These are phyloP conservation scores for Sebastes schlegelii DNA, from an alignment of 2,113 vertebrate genomes.

Conservation along the genomic window DNA sequence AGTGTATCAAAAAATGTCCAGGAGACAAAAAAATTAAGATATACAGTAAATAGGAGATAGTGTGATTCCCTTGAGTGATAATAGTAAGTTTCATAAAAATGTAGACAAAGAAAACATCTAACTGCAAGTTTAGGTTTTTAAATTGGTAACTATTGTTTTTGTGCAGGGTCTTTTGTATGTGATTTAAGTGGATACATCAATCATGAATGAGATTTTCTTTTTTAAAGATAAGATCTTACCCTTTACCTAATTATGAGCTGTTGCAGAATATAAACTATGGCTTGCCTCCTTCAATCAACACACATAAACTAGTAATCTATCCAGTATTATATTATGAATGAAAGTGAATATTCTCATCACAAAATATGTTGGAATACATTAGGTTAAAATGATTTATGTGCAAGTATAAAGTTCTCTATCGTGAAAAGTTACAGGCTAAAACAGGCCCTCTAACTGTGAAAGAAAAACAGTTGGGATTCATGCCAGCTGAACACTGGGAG, in stretches of 20 bases:
- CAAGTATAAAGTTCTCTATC: not conserved
- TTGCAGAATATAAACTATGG: not conserved
- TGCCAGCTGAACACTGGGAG: constrained; percentile 39
- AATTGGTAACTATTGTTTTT: not conserved
- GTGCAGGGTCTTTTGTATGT: not conserved
- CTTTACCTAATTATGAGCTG: not conserved
- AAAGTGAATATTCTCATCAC: not conserved
- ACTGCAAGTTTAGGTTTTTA: not conserved
- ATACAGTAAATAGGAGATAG: not conserved
- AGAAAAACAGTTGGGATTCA: constrained; percentile 37
- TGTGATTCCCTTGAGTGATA: not conserved
- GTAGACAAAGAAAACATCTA: not conserved
- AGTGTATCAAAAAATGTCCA: too few relatives aligned
- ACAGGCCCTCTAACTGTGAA: constrained; percentile 56
- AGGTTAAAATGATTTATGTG: not conserved
- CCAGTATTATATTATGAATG: not conserved
- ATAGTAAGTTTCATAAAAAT: not conserved
- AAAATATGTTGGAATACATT: constrained; percentile 3
- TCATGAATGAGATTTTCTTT: not conserved
- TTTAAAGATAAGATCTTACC: not conserved
- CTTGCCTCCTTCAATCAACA: not conserved
- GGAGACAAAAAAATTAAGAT: not conserved
- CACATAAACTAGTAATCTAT: not conserved
- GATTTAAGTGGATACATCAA: not conserved
- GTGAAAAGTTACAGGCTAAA: constrained; percentile 45